phyloP scores from a whole-genome alignment of 2,113 vertebrate genomes.

The Elgaria multicarinata region DNA sequence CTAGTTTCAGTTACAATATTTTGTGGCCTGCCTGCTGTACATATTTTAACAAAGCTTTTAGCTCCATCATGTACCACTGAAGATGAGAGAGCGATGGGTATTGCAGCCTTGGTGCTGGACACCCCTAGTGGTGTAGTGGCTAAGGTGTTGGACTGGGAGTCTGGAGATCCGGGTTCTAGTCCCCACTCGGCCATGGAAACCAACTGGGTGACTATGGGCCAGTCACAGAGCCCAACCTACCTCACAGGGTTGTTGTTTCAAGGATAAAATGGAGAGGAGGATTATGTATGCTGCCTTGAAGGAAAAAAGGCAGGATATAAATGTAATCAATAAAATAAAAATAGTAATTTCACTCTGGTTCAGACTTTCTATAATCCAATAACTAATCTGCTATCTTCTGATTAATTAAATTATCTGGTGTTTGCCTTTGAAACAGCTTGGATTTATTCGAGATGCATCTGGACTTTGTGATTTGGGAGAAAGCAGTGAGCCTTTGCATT shows the following conservation, averaged over 20 bases:
- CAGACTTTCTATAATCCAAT: conserved; percentile 6
- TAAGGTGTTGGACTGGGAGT: no score
- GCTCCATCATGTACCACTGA: neutral
- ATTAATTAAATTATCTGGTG: conserved; percentile 11
- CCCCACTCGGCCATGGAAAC: no score
- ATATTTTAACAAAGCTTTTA: neutral
- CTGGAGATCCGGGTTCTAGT: no score
- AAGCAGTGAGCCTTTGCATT: neutral
- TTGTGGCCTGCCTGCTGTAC: neutral
- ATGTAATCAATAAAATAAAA: no score
- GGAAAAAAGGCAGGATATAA: no score
- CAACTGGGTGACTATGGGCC: no score
- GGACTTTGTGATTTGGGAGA: conserved; percentile 11
- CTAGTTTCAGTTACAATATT: neutral
- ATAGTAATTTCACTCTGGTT: neutral
- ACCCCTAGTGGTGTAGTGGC: no score
- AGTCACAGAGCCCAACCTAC: no score
- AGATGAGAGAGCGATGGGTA: neutral
- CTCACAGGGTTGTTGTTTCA: no score
- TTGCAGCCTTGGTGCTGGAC: no score
- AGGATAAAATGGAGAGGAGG: no score
- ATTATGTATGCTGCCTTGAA: no score
- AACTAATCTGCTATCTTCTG: neutral
- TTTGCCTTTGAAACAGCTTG: neutral
- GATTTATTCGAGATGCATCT: conserved; percentile 40